Conservation (phyloP, 2,113 vertebrate species). For the Urocolius indicus region DNA sequence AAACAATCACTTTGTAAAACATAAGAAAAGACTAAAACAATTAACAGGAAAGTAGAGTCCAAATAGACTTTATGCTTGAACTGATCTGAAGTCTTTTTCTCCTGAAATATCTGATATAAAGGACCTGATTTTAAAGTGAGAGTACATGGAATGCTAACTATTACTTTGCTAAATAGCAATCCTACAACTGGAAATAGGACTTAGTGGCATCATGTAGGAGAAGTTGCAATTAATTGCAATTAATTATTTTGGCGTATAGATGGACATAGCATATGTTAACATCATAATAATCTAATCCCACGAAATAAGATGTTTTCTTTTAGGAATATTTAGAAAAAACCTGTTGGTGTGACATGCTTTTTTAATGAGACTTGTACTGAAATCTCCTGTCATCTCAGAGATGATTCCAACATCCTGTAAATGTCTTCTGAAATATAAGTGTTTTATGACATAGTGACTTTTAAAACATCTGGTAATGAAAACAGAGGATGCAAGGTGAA, state of each 20-base stretch:
- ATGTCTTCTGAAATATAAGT: not conserved
- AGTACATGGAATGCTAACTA: not conserved
- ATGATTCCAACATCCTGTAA: not conserved
- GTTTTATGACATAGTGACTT: not conserved
- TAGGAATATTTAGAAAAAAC: not conserved
- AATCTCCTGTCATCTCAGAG: not conserved
- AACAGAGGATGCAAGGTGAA: not conserved
- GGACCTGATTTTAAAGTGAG: slow-evolving; percentile 3
- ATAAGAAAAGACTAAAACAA: slow-evolving; percentile 68
- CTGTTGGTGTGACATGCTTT: not conserved
- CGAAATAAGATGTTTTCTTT: not conserved
- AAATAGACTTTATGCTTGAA: slow-evolving; percentile 61
- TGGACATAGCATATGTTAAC: not conserved
- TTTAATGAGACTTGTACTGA: not conserved
- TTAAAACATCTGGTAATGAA: not conserved
- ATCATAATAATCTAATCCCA: not conserved
- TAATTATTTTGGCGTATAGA: not conserved
- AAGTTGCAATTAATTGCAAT: not conserved
- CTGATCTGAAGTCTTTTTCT: slow-evolving; percentile 58
- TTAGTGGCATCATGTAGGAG: not conserved
- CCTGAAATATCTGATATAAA: slow-evolving; percentile 43
- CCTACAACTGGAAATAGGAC: not conserved
- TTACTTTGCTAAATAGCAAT: not conserved
- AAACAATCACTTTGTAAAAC: slow-evolving; percentile 68
- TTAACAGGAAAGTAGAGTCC: slow-evolving; percentile 69